Base-by-base conservation (phyloP, 2,113 vertebrate genomes). In the Pterocles gutturalis region DNA sequence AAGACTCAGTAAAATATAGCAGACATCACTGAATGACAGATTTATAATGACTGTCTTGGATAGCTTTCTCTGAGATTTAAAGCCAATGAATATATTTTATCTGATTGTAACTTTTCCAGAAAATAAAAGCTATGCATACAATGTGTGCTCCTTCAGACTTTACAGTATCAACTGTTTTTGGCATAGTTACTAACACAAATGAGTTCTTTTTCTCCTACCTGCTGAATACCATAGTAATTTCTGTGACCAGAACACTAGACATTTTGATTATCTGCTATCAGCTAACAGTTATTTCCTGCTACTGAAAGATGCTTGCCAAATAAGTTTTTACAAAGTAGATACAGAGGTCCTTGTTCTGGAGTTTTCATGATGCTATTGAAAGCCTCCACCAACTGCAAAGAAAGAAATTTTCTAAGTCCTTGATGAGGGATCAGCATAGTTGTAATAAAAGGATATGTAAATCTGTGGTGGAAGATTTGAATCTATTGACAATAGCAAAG, bases 91-190 rank as follows among this genome's bases (percentile, higher is more conserved):
- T 93, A 72, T 92, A 77, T 83, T 97, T 96, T 97, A 97, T 97
- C 97, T 97, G 96, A 98, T 97, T 96, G 97, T 97, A 95, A 85
- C 48, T 54, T 92, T 83, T 97, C 97, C 97, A 98, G 94, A 96
- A 97, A 97, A 95, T 80, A 87, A 93, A 97, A 90, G 22, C 90
- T 81, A 64, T 78, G 89, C 61, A 89, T 94, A 83, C 34, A 90
- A 85, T 62, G 45, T 94, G 73, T 83, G 43, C 61, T 93, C 53
- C 83, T 65, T 92, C 90, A 95, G 94, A 81, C 83, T 93, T 94
- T 89, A 94, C 61, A 91, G 71, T 71, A 97, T 96, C 94, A 84
- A 84, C 90, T 79, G 53, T 20, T 96, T 96, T 90, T 96, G 87
- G 92, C 89, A 93, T 17, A 51, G 54, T 36, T 71, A 66, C 82